These are phyloP conservation scores for Tethya wilhelma DNA, from an alignment of 37 sponge, comb jelly and placozoan species.

Conservation along the genomic window DNA sequence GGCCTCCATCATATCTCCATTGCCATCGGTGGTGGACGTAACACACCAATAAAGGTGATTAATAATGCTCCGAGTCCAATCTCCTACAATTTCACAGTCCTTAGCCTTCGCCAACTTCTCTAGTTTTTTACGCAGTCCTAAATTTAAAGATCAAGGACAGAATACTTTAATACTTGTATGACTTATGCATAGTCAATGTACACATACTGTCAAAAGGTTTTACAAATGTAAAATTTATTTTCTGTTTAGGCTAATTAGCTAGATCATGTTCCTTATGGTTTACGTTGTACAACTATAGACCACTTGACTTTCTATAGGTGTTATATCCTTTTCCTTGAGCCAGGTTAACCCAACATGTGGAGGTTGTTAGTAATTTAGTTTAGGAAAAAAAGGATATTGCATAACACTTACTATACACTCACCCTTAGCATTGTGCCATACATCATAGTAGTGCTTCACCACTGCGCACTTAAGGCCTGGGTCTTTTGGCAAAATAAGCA, in stretches of 20 bases:
- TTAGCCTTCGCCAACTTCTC: slow-evolving; percentile 3
- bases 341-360: not conserved
- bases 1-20: slow-evolving; percentile 32
- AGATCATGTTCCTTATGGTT: too few relatives aligned
- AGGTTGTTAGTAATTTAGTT: not conserved
- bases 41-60: slow-evolving; percentile 69
- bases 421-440: slow-evolving; percentile 77
- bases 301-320: too few relatives aligned
- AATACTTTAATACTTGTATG: too few relatives aligned
- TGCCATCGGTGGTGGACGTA: slow-evolving; percentile 20
- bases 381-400: not conserved
- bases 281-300: too few relatives aligned
- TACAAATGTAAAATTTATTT: too few relatives aligned
- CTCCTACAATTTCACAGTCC: slow-evolving; percentile 32
- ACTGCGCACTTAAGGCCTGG: too few relatives aligned
- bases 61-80: slow-evolving; percentile 49
- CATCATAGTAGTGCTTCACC: slow-evolving; percentile 54
- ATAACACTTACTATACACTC: not conserved
- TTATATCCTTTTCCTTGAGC: too few relatives aligned
- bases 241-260: too few relatives aligned
- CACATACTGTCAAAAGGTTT: too few relatives aligned
- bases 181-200: too few relatives aligned
- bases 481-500: too few relatives aligned
- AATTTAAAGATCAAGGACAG: too few relatives aligned
- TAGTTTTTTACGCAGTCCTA: not conserved